Conservation (phyloP, 2,797 vertebrate species). For the Lepus oiostolus region DNA sequence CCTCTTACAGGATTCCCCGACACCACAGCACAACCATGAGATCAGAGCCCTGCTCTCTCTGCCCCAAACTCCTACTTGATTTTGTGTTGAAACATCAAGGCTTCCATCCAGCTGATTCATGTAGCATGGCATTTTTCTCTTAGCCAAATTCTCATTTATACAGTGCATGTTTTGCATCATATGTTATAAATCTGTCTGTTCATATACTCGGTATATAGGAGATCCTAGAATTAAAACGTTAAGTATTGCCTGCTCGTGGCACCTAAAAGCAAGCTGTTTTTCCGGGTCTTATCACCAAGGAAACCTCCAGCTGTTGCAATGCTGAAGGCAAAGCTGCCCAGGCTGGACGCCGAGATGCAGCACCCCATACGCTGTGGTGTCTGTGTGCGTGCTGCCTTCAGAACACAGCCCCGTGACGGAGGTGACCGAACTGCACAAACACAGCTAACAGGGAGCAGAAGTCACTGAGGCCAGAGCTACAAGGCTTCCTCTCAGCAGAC, state of each 20-base stretch:
- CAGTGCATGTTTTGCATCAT: neutral
- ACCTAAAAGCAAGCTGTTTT: neutral
- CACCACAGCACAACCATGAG: too few species aligned
- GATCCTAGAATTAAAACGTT: slow-evolving; percentile 8
- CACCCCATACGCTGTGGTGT: neutral
- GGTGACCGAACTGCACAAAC: neutral
- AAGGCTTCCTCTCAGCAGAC: neutral
- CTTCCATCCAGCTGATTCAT: neutral
- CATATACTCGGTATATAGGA: neutral
- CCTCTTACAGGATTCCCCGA: neutral
- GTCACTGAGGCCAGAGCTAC: neutral
- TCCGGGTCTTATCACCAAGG: neutral
- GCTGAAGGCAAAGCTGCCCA: neutral
- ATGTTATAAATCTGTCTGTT: slow-evolving; percentile 13
- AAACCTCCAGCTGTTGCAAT: neutral
- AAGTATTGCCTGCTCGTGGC: too few species aligned
- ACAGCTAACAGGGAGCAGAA: neutral
- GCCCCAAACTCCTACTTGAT: neutral
- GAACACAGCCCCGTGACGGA: neutral
- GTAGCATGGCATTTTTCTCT: neutral
- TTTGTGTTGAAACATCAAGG: neutral
- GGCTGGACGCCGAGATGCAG: too few species aligned
- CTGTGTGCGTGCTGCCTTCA: neutral
- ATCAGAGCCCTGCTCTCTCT: neutral
- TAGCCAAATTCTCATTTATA: neutral